Percentiles rank a stretch among this genome's conserved stretches.
These are phyloP conservation scores for Orthosia gothica DNA, from an alignment of 2,888 invertebrate genomes.

Conservation along the genomic window DNA sequence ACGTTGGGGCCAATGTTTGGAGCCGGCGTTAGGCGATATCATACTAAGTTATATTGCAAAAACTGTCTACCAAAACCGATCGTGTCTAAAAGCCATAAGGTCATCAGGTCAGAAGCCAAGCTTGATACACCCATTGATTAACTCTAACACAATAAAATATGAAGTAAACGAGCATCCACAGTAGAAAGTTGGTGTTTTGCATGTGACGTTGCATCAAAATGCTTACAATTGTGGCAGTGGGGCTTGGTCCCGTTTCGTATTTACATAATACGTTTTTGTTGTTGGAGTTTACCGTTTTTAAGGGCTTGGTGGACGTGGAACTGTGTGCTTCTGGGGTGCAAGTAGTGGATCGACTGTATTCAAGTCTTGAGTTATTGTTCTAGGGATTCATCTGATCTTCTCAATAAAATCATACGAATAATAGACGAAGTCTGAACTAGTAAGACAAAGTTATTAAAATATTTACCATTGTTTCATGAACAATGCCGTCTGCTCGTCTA, in stretches of 20 bases:
- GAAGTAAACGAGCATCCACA: not conserved
- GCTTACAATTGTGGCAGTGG: conserved; percentile 25
- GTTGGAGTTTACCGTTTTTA: not conserved
- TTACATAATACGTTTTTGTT: conserved; percentile 25
- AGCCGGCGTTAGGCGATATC: too few species aligned
- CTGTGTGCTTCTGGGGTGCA: not conserved
- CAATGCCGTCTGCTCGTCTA: conserved; percentile 30
- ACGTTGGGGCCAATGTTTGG: too few species aligned
- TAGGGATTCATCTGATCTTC: not conserved
- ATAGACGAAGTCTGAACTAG: conserved; percentile 28
- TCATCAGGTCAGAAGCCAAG: conserved; percentile 19
- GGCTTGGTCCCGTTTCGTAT: conserved; percentile 28
- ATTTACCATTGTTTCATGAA: conserved; percentile 56
- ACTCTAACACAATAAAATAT: not conserved
- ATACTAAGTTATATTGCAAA: too few species aligned
- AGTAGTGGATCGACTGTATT: not conserved
- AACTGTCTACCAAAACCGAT: not conserved
- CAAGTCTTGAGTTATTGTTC: too few species aligned
- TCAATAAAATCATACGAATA: conserved; percentile 13
- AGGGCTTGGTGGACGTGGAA: not conserved
- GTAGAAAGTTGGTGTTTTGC: not conserved
- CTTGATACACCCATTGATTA: conserved; percentile 3
- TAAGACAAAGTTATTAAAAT: conserved; percentile 53
- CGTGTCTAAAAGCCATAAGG: conserved; percentile 21
- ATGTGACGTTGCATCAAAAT: conserved; percentile 4